Evolutionary conservation across 2,113 vertebrate genomes (phyloP), one percentile per base, ranked within the genome.

Genomic region (Hydropotes inermis): DNA sequence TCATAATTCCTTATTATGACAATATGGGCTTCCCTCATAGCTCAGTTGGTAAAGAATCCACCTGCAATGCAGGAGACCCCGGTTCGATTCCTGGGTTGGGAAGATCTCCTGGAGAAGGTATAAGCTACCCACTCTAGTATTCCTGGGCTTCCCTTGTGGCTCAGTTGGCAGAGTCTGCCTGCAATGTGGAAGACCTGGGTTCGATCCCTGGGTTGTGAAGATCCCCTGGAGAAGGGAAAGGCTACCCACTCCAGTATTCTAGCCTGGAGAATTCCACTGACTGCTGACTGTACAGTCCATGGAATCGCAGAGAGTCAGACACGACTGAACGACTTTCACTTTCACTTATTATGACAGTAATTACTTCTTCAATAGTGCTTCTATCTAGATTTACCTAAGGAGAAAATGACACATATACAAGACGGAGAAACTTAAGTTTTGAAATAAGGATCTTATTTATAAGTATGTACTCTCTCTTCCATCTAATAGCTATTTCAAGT

Each of bases 391-490:
- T 89, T 82, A 60, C 25, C 7, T 50, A 91, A 64, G 54, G 43
- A 92, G 57, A n/a, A 96, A 96, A 96, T 84, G 57, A 96, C 43
- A 2, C 14, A 94, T n/a, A 67, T 30, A 93, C 21, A 33, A 93
- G 43, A 60, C n/a, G 4, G 16, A 96, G 12, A 89, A 86, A 78
- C 93, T 47, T 93, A 87, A 55, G 13, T 45, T 70, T 58, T 91
- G 19, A 82, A n/a, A 57, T 78, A 79, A 95, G 93, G 55, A 93
- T 45, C 45, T 60, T 88, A 67, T 82, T 88, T 95, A 50, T 76
- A 94, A 92, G 47, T 33, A 93, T 1, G 95, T 50, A 91, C 5
- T 58, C 43, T 96, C 64, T 97, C 76, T 96, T 92, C 58, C 47
- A 94, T 28, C 50, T 84, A 94, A 78, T 36, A 94, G 21, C 50